Evolutionary conservation across 2,113 vertebrate genomes (phyloP).

Genomic region (Gambusia holbrooki): DNA sequence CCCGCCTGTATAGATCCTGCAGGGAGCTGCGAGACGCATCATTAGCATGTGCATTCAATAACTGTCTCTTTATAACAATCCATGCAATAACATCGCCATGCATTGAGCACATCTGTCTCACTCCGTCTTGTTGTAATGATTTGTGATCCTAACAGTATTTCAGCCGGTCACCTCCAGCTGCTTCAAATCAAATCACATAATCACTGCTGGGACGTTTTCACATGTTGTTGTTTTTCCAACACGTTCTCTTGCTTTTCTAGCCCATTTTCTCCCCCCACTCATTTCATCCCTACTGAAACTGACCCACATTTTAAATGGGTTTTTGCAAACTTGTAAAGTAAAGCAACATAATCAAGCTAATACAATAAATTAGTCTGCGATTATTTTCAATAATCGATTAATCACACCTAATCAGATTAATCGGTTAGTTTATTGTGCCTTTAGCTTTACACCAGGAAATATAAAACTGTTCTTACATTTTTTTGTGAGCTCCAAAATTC

Average conservation of each 20-base stretch:
- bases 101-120: constrained; percentile 21
- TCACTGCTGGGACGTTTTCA: constrained; percentile 42
- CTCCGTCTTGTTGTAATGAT: constrained; percentile 1
- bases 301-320: constrained; percentile 44
- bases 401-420: too few relatives aligned
- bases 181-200: constrained; percentile 43
- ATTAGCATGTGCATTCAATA: constrained; percentile 48
- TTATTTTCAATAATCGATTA: too few relatives aligned
- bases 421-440: too few relatives aligned
- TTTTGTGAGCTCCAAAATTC: too few relatives aligned
- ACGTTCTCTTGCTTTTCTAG: constrained; percentile 6
- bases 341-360: too few relatives aligned
- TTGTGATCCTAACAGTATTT: constrained; percentile 23
- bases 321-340: not conserved
- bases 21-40: constrained; percentile 17
- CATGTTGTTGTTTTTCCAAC: constrained; percentile 23
- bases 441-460: too few relatives aligned
- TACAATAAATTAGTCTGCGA: too few relatives aligned
- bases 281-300: constrained; percentile 42
- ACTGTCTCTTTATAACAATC: constrained; percentile 17
- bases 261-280: constrained; percentile 1
- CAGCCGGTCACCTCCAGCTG: constrained; percentile 58
- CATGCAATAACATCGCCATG: constrained; percentile 5
- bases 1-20: constrained; percentile 26
- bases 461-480: too few relatives aligned